A percentile compares a stretch with the other conserved stretches of the same genome.
Conservation (phyloP, 2,797 vertebrate genomes). For the Oophaga sylvatica region DNA sequence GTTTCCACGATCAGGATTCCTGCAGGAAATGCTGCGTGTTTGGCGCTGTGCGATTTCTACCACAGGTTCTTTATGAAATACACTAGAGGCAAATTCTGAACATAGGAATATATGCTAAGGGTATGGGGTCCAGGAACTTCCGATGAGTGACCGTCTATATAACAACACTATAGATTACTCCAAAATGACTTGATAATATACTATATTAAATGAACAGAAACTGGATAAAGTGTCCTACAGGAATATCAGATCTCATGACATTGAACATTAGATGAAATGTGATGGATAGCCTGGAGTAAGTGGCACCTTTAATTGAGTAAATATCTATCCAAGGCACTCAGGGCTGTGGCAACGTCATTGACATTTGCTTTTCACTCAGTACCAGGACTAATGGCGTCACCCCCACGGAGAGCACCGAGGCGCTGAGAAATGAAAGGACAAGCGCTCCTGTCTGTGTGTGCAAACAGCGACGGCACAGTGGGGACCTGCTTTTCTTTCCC, state of each 20-base stretch:
- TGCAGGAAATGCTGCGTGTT: too few relatives aligned
- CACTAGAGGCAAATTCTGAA: too few relatives aligned
- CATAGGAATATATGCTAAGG: too few relatives aligned
- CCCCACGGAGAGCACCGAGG: constrained; percentile 27
- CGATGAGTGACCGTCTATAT: not conserved
- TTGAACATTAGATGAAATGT: not conserved
- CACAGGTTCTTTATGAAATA: too few relatives aligned
- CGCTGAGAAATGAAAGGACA: constrained; percentile 55
- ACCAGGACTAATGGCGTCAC: constrained; percentile 58
- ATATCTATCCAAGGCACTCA: not conserved
- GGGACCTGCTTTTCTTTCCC: constrained; percentile 44
- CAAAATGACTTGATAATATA: not conserved
- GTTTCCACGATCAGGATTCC: too few relatives aligned
- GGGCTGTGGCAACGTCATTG: constrained; percentile 30
- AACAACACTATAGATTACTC: not conserved
- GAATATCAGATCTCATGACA: too few relatives aligned
- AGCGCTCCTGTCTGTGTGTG: constrained; percentile 43
- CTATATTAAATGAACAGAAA: not conserved
- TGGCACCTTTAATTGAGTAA: constrained; percentile 48
- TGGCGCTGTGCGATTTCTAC: too few relatives aligned
- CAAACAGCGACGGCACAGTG: constrained; percentile 55
- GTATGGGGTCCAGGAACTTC: not conserved
- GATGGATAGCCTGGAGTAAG: not conserved
- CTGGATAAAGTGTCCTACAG: not conserved
- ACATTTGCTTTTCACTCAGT: constrained; percentile 46